Base-by-base conservation (phyloP, 2,888 invertebrate species). In the Idaea biselata region DNA sequence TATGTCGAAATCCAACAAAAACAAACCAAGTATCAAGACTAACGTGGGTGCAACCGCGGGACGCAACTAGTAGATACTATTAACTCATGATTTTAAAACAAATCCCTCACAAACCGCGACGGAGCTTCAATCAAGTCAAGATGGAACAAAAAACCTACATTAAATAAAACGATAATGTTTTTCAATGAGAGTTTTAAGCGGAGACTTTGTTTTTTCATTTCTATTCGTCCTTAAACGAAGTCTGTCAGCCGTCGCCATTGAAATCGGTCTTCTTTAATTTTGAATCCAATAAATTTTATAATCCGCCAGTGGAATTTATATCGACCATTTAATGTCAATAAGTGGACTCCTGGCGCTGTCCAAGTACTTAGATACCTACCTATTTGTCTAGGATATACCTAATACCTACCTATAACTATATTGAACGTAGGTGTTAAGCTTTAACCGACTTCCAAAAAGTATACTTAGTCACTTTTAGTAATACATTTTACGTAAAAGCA, bases 191-290 rank as follows among this genome's bases (percentile, higher is more conserved):
- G 71, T 74, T 78, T 63, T 81, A 77, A 80, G 76, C 76, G 71
- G 73, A 78, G 70, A 72, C n/a, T 72, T 74, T 73, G 65, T 76
- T 83, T 86, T 84, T 85, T 84, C 78, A 76, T 77, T 25, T 75
- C 75, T 76, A 73, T 77, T 76, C 76, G 77, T 79, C 86, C 84
- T 84, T 86, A 88, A 84, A 83, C 81, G 88, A 83, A 84, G 78
- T 78, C 83, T 87, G 89, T 89, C 90, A 88, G 75, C 80, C 75
- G 80, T 82, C 81, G 77, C 89, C 88, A 90, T 91, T 91, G 90
- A 91, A 90, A 88, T 89, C 91, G 91, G 91, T 85, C 87, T 86
- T 89, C 80, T 91, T 91, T 90, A 91, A 90, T 91, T 91, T 90
- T 88, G 86, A 91, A 84, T 81, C 86, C 87, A 89, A 90, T 91